phyloP scores from a whole-genome alignment of 2,113 vertebrate genomes.

The Pagrus major region DNA sequence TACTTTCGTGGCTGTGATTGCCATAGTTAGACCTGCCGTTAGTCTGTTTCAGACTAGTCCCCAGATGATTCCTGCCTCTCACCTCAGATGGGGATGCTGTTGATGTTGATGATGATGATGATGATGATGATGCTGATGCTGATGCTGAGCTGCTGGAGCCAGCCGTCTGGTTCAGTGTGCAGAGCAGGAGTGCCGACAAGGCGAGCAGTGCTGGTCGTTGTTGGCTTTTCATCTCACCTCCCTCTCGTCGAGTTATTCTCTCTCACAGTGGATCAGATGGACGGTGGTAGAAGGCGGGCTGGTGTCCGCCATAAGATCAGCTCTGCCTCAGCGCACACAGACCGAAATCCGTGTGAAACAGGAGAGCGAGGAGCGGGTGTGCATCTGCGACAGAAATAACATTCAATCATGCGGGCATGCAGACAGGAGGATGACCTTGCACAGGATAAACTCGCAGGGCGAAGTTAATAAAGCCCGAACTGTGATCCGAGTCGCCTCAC shows the following conservation, averaged over 20 bases:
- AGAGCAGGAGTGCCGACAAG: conserved; percentile 70
- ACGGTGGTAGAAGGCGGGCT: conserved; percentile 38
- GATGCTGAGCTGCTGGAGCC: conserved; percentile 45
- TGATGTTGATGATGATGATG: conserved; percentile 14
- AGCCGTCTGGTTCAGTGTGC: conserved; percentile 63
- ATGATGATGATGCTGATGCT: conserved; percentile 10
- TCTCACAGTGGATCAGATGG: conserved; percentile 61
- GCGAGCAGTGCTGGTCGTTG: conserved; percentile 64
- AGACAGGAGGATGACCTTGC: conserved; percentile 55
- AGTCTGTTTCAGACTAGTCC: conserved; percentile 29
- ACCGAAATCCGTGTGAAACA: conserved; percentile 24
- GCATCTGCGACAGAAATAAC: conserved; percentile 64
- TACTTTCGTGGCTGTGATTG: conserved; percentile 44
- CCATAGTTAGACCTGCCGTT: conserved; percentile 42
- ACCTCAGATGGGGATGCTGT: conserved; percentile 49
- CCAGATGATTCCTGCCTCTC: conserved; percentile 41
- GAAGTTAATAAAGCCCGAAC: neutral
- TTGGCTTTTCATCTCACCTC: conserved; percentile 71
- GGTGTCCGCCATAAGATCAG: conserved; percentile 71
- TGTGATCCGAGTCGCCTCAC: neutral
- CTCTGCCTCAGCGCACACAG: conserved; percentile 46
- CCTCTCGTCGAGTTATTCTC: conserved; percentile 34
- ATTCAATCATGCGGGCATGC: conserved; percentile 13
- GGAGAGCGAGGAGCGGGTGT: neutral
- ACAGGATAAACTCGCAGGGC: neutral